A percentile compares a stretch with the other conserved stretches of the same genome.
Evolutionary conservation across 2,113 vertebrate species (phyloP).

Genomic region (Hemibagrus wyckioides): DNA sequence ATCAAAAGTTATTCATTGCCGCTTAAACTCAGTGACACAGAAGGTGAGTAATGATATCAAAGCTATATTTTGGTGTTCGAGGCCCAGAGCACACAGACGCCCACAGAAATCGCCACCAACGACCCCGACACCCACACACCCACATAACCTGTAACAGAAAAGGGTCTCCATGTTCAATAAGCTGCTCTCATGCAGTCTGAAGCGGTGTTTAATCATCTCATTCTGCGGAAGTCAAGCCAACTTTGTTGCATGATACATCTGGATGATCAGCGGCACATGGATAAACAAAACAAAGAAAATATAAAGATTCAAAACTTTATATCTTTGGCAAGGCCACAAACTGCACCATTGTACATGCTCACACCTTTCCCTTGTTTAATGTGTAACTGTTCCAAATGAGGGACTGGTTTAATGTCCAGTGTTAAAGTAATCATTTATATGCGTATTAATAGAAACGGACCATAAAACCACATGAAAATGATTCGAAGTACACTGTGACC

Average conservation of each 20-base stretch:
- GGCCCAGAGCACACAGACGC: slow-evolving; percentile 18
- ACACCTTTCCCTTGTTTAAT: slow-evolving; percentile 53
- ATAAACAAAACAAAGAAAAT: neutral
- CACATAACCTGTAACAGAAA: neutral
- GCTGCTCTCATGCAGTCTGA: neutral
- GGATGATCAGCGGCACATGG: neutral
- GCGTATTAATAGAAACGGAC: slow-evolving; percentile 56
- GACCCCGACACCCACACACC: neutral
- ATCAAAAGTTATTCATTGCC: slow-evolving; percentile 50
- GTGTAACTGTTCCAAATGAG: slow-evolving; percentile 55
- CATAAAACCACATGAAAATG: slow-evolving; percentile 46
- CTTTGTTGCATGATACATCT: neutral
- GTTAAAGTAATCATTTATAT: slow-evolving; percentile 60
- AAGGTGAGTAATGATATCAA: slow-evolving; percentile 52
- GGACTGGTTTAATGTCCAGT: slow-evolving; percentile 60
- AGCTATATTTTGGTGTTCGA: slow-evolving; percentile 48
- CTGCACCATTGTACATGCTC: slow-evolving; percentile 1
- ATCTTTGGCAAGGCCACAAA: neutral
- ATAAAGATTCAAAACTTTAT: neutral
- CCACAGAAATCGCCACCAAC: neutral
- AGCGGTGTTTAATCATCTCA: neutral
- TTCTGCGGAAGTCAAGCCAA: neutral
- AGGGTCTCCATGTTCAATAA: neutral
- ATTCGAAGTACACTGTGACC: slow-evolving; percentile 50
- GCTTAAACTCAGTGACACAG: slow-evolving; percentile 49